Base-by-base conservation (phyloP, 1,140 invertebrate genomes). In the Conopomorpha cramerella region DNA sequence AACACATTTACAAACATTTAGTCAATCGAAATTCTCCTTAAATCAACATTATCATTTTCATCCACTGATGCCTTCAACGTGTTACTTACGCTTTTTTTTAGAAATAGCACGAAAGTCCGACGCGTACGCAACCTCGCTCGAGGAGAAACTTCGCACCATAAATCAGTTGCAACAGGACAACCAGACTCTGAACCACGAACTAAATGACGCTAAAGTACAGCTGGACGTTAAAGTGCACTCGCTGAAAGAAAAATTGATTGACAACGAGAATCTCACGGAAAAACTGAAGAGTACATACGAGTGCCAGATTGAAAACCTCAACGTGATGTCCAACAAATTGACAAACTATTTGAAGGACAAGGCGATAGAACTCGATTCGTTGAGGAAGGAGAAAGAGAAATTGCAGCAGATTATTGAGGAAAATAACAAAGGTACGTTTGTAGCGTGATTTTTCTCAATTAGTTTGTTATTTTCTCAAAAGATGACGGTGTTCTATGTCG, bases 311-410 rank as follows among this genome's bases (percentile, higher is more conserved):
- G 61, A 65, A 19, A 65, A 65, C 31, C 44, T 62, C 15, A 65
- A 65, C 40, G 39, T 59, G 19, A 62, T 65, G 61, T 41, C 61
- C 4, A 49, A 46, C 4, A 65, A 65, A 33, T 26, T 65, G 2
- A 59, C 48, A 2, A 55, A 45, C 39, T 65, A 61, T 34, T 41
- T 64, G 34, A 64, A 59, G 41, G 60, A 64, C 12, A 64, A 64
- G 37, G 52, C 53, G 3, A 4, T 29, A 0, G 60, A 64, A 30
- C 33, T 61, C 3, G 57, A 64, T 1, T 17, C 34, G 2, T n/a
- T 41, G 3, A 47, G 51, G 17, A 58, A 46, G 11, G 57, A 64
- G 26, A 61, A 51, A 29, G 58, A 55, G 13, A 45, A 34, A 16
- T 29, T 56, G 15, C 42, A 52, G 36, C 32, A 47, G 35, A 26